A percentile compares a stretch with the other conserved stretches of the same genome.
Evolutionary conservation across 2,113 vertebrate species (phyloP).

Genomic region (Pipra filicauda): DNA sequence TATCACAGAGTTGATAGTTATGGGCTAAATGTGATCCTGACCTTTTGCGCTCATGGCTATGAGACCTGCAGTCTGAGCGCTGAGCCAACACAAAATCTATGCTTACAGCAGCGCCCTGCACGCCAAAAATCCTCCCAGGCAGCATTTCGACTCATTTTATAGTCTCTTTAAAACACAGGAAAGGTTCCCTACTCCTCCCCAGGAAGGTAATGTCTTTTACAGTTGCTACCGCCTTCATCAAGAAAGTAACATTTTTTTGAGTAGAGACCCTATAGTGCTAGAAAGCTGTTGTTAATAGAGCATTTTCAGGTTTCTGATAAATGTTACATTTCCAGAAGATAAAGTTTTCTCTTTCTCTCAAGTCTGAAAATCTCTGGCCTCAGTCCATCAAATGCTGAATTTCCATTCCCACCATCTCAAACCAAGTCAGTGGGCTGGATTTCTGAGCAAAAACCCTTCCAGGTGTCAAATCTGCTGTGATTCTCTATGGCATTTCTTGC

Average conservation of each 20-base stretch:
- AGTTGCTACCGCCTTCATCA: background rate
- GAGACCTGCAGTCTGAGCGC: background rate
- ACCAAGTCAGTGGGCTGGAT: background rate
- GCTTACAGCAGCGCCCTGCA: background rate
- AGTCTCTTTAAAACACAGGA: background rate
- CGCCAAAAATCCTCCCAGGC: background rate
- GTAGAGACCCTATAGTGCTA: background rate
- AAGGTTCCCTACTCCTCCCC: background rate
- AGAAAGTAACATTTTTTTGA: background rate
- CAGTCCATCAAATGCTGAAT: background rate
- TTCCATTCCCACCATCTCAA: background rate
- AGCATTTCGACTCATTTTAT: background rate
- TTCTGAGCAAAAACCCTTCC: background rate
- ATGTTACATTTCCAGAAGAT: background rate
- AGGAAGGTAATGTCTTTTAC: background rate
- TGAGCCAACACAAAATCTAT: constrained; percentile 33
- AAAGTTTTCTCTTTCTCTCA: background rate
- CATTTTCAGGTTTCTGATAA: background rate
- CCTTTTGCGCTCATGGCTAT: background rate
- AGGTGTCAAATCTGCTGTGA: background rate
- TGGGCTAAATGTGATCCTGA: constrained; percentile 36
- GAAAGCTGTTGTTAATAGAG: background rate
- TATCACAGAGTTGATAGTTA: background rate
- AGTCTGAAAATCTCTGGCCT: background rate
- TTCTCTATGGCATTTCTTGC: background rate